A percentile compares a stretch with the other conserved stretches of the same genome.
Conservation (phyloP, 2,888 invertebrate species). For the Acrobasis consociella region DNA sequence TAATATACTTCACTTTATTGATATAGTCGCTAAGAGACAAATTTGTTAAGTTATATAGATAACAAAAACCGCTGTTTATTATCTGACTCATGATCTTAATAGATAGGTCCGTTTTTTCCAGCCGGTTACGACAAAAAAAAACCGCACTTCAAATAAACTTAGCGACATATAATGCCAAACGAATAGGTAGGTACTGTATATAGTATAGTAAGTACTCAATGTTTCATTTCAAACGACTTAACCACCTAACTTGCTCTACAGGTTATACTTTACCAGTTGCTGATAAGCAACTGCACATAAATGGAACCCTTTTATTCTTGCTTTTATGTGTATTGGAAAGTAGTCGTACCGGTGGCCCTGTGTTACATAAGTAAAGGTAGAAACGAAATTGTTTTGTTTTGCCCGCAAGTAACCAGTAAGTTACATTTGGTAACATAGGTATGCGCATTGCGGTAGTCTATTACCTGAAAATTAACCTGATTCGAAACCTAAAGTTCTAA, state of each 20-base stretch:
- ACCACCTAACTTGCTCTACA: background rate
- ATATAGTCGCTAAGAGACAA: background rate
- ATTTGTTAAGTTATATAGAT: background rate
- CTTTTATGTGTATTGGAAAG: constrained; percentile 11
- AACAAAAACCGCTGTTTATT: background rate
- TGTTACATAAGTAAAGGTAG: background rate
- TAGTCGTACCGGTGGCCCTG: background rate
- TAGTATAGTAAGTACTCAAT: too few species aligned
- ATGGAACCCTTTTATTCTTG: constrained; percentile 10
- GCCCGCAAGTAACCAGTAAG: too few species aligned
- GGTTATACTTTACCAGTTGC: constrained; percentile 5
- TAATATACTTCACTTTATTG: background rate
- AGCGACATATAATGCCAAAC: too few species aligned
- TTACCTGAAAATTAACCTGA: too few species aligned
- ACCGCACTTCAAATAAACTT: too few species aligned
- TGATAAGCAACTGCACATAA: constrained; percentile 10
- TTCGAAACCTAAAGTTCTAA: too few species aligned
- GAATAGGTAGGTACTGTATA: too few species aligned
- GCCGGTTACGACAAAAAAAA: too few species aligned
- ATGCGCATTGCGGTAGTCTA: too few species aligned
- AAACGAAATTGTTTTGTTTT: background rate
- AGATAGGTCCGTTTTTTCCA: background rate
- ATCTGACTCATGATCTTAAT: background rate
- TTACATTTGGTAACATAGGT: too few species aligned
- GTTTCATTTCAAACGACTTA: background rate